Conservation (phyloP, 2,113 vertebrate species). For the Pantherophis guttatus region DNA sequence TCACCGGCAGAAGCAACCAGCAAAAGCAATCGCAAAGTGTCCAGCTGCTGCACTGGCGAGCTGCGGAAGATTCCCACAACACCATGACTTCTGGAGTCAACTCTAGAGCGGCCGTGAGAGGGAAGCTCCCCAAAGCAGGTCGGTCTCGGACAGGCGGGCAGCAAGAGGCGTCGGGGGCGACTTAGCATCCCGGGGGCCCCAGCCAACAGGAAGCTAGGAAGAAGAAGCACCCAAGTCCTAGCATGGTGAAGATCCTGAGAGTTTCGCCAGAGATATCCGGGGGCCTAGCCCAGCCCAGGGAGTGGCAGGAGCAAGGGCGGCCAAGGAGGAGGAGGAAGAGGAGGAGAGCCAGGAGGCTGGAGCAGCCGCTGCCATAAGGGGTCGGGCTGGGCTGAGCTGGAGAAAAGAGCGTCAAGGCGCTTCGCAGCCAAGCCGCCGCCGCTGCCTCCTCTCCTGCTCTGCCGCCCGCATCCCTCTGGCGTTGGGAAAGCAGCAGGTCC, state of each 20-base stretch:
- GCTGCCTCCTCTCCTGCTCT: slow-evolving; percentile 28
- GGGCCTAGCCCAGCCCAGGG: background rate
- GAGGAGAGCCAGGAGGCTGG: background rate
- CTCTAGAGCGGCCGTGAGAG: slow-evolving; percentile 42
- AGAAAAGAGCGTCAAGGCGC: background rate
- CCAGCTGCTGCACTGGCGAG: slow-evolving; percentile 72
- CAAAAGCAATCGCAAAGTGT: slow-evolving; percentile 71
- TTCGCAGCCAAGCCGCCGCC: slow-evolving; percentile 11
- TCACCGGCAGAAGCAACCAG: slow-evolving; percentile 72
- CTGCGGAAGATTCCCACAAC: slow-evolving; percentile 63
- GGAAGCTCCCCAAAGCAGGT: slow-evolving; percentile 14
- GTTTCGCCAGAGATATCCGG: background rate
- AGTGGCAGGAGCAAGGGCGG: background rate
- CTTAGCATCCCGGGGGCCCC: slow-evolving; percentile 41
- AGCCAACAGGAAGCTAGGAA: slow-evolving; percentile 13
- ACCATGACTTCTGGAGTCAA: slow-evolving; percentile 73
- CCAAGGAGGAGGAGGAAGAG: background rate
- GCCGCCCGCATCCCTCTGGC: slow-evolving; percentile 42
- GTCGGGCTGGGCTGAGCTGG: slow-evolving; percentile 7
- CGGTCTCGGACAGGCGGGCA: background rate
- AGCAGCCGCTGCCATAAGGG: slow-evolving; percentile 33
- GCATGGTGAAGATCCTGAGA: background rate
- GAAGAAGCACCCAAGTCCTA: background rate
- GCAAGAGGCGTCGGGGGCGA: background rate
- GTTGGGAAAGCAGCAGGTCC: slow-evolving; percentile 37